Evolutionary conservation across 2,888 invertebrate species (phyloP).

Genomic region (Dilophus febrilis): DNA sequence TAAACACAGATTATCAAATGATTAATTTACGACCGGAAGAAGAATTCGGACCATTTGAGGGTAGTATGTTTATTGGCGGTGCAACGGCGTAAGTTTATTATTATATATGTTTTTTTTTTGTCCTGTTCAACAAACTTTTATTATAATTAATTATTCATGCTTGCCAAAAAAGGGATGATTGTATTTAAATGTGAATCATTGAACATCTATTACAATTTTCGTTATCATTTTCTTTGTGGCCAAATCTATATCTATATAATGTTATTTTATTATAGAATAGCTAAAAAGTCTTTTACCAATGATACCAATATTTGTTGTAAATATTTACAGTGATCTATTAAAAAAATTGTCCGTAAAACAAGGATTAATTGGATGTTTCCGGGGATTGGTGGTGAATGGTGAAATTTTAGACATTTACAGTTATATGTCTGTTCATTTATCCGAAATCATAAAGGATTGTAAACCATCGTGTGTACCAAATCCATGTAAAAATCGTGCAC

Average conservation of each 20-base stretch:
- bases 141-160: no score
- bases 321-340: constrained; percentile 66
- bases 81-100: constrained; percentile 57
- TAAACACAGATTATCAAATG: constrained; percentile 80
- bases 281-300: no score
- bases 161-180: no score
- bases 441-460: constrained; percentile 84
- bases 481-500: constrained; percentile 81
- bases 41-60: constrained; percentile 83
- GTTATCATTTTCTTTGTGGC: no score
- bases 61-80: constrained; percentile 86
- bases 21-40: constrained; percentile 68
- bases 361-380: constrained; percentile 85
- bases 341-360: constrained; percentile 70
- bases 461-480: constrained; percentile 88
- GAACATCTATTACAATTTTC: no score
- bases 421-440: constrained; percentile 80
- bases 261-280: no score
- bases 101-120: no score
- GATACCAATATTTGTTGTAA: no score
- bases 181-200: no score
- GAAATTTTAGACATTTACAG: constrained; percentile 81
- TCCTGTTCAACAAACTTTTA: no score
- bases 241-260: no score
- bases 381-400: constrained; percentile 81